phyloP scores from a whole-genome alignment of 1,140 invertebrate genomes.

The Calliphora vicina region DNA sequence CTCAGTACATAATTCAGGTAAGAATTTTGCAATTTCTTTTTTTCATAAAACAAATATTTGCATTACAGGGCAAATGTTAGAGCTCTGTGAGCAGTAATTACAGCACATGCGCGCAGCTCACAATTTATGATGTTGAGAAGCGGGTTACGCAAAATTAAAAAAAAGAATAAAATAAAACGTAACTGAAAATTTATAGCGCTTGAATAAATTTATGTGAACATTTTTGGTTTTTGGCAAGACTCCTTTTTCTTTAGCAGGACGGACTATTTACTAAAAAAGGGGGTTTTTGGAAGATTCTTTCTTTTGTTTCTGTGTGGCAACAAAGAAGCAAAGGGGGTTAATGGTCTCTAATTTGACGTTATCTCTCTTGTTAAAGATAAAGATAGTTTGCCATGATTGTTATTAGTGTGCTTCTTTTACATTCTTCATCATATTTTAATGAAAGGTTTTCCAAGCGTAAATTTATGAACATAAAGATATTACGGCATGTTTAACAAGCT shows the following conservation, averaged over 20 bases:
- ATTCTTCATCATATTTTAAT: background rate
- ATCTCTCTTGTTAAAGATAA: background rate
- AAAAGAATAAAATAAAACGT: background rate
- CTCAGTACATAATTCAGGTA: background rate
- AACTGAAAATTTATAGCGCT: background rate
- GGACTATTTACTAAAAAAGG: background rate
- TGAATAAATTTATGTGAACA: conserved; percentile 9
- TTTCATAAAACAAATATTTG: conserved; percentile 16
- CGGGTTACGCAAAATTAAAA: conserved; percentile 25
- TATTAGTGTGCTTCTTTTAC: background rate
- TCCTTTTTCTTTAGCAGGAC: background rate
- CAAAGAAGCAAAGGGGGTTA: conserved; percentile 16
- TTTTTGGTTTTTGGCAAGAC: background rate
- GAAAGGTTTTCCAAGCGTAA: background rate
- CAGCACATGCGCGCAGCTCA: conserved; percentile 11
- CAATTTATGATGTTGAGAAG: conserved; percentile 21
- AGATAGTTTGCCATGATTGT: background rate
- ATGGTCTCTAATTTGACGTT: conserved; percentile 32
- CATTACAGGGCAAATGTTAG: background rate
- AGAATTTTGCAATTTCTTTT: background rate
- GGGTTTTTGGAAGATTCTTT: background rate
- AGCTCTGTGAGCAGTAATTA: background rate
- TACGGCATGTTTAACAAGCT: background rate
- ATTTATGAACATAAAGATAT: background rate
- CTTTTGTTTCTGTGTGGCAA: background rate